phyloP scores from a whole-genome alignment of 2,113 vertebrate species.

The Chrysochloris asiatica region DNA sequence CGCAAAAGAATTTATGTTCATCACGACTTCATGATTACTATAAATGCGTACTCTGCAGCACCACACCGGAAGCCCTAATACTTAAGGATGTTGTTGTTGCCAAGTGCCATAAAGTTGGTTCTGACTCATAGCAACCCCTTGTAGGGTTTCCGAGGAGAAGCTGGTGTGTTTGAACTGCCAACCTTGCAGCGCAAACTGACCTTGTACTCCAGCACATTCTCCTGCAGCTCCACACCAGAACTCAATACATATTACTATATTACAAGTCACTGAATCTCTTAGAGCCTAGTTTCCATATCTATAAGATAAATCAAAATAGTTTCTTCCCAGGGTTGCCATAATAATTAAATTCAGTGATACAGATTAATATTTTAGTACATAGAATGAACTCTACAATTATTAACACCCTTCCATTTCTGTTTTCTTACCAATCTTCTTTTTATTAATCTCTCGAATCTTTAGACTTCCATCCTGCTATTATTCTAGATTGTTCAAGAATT shows the following conservation, averaged over 20 bases:
- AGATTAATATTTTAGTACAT: neutral
- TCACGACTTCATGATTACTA: neutral
- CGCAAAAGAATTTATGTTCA: neutral
- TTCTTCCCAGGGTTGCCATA: neutral
- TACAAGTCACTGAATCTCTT: neutral
- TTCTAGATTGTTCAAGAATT: neutral
- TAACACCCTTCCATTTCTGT: neutral
- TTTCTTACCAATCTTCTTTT: neutral
- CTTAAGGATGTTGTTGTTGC: too few species aligned
- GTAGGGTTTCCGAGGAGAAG: too few species aligned
- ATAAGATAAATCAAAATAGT: conserved; percentile 12
- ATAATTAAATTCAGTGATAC: neutral
- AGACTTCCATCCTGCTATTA: neutral
- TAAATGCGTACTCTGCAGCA: too few species aligned
- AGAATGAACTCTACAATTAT: neutral
- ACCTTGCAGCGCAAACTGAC: too few species aligned
- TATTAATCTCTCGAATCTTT: neutral
- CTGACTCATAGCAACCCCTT: too few species aligned
- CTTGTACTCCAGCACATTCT: too few species aligned
- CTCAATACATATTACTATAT: neutral
- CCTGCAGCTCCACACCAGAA: too few species aligned
- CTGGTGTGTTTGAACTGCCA: too few species aligned
- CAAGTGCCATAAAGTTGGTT: too few species aligned
- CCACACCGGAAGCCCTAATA: too few species aligned
- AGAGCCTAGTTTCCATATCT: neutral